Evolutionary conservation across 1,140 invertebrate species (phyloP), one percentile per base, ranked within the genome.

Genomic region (Amyelois transitella): DNA sequence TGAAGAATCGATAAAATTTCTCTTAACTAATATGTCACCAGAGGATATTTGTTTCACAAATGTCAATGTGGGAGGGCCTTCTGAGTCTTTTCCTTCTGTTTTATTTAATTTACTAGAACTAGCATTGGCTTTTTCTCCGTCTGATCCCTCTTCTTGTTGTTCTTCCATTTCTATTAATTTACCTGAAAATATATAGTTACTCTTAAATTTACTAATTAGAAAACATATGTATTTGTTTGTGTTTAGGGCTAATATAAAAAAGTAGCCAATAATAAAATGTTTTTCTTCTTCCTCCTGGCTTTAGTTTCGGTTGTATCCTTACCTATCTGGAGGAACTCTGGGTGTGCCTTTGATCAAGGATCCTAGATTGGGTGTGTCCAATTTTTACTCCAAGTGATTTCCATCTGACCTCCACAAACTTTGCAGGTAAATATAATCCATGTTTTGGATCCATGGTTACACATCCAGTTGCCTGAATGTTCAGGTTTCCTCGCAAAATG

Each of bases 151-250:
- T 38, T 86, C 82, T 47, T 77, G 62, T 49, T 81, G 75, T 21
- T 88, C 84, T 65, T 87, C 85, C 52, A 53, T 75, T 75, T 89
- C 88, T 50, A 88, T 71, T 69, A 88, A 73, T 73, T 88, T 88
- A 64, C 88, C 88, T 89, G 57, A 6, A 80, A 78, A 55, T 43
- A 58, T 53, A 62, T 38, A 53, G 43, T 49, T 25, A 32, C 12
- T 53, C n/a, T 54, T 12, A 38, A 55, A 17, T 5, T 1, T 17
- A 6, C 3, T 1, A 44, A 38, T 4, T 10, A 38, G 14, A 28
- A 6, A 28, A 12, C 12, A 28, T 28, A 12, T 5, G 12, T 28
- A 28, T 28, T 28, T 6, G 12, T 28, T 28, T 28, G 12, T 6
- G 25, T 28, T 6, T 28, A 28, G 12, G 5, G 6, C 5, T 28